Conservation (phyloP, 2,888 invertebrate genomes). For the Hypolimnas misippus region DNA sequence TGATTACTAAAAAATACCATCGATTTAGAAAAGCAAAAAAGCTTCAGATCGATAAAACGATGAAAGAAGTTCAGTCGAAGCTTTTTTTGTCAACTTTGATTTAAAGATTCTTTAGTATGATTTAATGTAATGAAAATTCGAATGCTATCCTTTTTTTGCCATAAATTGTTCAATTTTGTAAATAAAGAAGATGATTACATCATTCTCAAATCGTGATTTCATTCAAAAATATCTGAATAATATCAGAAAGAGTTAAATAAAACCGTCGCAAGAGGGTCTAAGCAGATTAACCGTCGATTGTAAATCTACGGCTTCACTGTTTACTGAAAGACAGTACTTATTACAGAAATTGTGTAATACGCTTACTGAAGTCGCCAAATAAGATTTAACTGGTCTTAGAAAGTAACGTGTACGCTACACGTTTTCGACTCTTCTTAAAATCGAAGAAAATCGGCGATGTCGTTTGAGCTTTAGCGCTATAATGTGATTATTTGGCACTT, state of each 20-base stretch:
- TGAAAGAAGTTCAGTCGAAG: no score
- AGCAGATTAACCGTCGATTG: constrained; percentile 28
- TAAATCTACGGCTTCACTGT: constrained; percentile 28
- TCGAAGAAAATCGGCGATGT: no score
- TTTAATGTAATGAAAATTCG: no score
- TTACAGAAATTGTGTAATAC: constrained; percentile 30
- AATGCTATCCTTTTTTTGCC: no score
- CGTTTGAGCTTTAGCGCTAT: no score
- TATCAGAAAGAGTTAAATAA: constrained; percentile 21
- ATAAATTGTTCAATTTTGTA: background rate
- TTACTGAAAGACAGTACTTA: constrained; percentile 29
- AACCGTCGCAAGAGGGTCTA: constrained; percentile 22
- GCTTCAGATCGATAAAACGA: no score
- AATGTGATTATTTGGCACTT: no score
- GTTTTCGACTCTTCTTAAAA: background rate
- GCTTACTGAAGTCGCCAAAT: constrained; percentile 18
- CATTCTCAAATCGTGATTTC: background rate
- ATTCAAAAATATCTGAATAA: background rate
- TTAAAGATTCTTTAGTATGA: no score
- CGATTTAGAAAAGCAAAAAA: no score
- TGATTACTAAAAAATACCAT: no score
- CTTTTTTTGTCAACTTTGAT: no score
- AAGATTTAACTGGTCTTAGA: background rate
- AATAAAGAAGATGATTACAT: background rate
- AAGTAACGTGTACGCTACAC: background rate